Conservation (phyloP, 1,140 invertebrate genomes). For the Chrysomallon squamiferum region DNA sequence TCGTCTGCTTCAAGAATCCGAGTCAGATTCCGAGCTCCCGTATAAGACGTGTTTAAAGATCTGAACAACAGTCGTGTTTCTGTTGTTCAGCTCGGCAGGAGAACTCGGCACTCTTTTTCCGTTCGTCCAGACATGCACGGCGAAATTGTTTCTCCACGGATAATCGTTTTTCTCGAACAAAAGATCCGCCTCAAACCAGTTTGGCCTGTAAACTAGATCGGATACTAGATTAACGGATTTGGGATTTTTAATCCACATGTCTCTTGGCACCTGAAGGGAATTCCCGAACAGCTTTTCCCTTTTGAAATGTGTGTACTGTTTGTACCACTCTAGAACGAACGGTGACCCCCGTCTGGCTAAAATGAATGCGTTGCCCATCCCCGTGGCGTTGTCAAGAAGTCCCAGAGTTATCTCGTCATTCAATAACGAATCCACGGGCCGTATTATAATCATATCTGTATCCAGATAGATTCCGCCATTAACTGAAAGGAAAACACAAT, state of each 20-base stretch:
- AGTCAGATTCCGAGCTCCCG: slow-evolving; percentile 2
- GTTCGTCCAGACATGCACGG: slow-evolving; percentile 26
- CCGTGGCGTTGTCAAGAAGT: slow-evolving; percentile 26
- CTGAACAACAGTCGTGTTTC: slow-evolving; percentile 25
- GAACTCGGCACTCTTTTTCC: slow-evolving; percentile 15
- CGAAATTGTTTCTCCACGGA: slow-evolving; percentile 26
- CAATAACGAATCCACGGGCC: slow-evolving; percentile 6
- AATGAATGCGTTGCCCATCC: slow-evolving; percentile 32
- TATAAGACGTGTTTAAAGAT: slow-evolving; percentile 23
- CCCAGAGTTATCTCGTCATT: slow-evolving; percentile 20
- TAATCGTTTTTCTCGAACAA: slow-evolving; percentile 21
- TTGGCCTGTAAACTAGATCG: slow-evolving; percentile 20
- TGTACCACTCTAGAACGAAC: slow-evolving; percentile 27
- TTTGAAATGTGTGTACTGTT: slow-evolving; percentile 16
- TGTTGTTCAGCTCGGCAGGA: slow-evolving; percentile 12
- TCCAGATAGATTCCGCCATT: slow-evolving; percentile 26
- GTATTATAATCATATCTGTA: slow-evolving; percentile 18
- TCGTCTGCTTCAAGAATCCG: no score
- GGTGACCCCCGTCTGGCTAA: slow-evolving; percentile 11
- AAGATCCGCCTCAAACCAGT: slow-evolving; percentile 29
- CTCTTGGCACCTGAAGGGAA: slow-evolving; percentile 25
- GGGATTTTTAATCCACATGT: slow-evolving; percentile 24
- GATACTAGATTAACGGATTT: slow-evolving; percentile 18
- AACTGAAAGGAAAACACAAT: neutral
- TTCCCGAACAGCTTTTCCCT: slow-evolving; percentile 17